Evolutionary conservation across 1,140 invertebrate species (phyloP).

Genomic region (Catajapyx aquilonaris): DNA sequence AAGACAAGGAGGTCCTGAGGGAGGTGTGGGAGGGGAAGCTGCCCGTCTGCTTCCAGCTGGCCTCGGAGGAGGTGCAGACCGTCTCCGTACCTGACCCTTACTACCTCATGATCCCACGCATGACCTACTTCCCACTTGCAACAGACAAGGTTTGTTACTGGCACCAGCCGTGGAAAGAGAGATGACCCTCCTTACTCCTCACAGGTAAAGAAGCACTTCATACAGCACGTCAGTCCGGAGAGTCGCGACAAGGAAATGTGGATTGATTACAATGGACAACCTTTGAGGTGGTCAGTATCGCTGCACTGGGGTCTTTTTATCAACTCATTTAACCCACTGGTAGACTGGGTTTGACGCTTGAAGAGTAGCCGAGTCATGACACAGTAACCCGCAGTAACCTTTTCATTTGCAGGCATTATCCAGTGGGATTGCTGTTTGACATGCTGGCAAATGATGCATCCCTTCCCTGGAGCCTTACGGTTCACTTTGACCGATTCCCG

Average conservation of each 20-base stretch:
- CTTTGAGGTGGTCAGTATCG: conserved; percentile 56
- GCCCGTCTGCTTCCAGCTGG: conserved; percentile 71
- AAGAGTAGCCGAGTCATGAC: too few relatives aligned
- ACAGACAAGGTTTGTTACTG: conserved; percentile 58
- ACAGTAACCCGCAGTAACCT: too few relatives aligned
- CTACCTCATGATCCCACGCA: conserved; percentile 83
- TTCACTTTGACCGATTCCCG: conserved; percentile 87
- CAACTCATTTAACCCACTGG: too few relatives aligned
- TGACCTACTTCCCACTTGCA: conserved; percentile 89
- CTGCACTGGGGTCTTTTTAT: too few relatives aligned
- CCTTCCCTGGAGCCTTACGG: conserved; percentile 80
- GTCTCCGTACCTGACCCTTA: conserved; percentile 74
- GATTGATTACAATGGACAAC: conserved; percentile 81
- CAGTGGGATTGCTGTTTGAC: conserved; percentile 87
- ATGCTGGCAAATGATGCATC: conserved; percentile 44
- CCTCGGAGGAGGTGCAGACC: conserved; percentile 68
- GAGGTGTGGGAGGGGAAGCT: conserved; percentile 91
- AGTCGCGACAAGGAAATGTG: conserved; percentile 77
- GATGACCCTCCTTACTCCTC: conserved; percentile 9
- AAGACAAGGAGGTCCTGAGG: conserved; percentile 74
- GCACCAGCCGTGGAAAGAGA: conserved; percentile 2
- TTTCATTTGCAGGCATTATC: conserved; percentile 55
- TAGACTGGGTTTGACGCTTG: too few relatives aligned
- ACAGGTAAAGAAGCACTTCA: conserved; percentile 75
- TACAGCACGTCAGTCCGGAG: conserved; percentile 56